Evolutionary conservation across 2,113 vertebrate genomes (phyloP), one percentile per base, ranked within the genome.

Genomic region (Benitochromis conjunctus): DNA sequence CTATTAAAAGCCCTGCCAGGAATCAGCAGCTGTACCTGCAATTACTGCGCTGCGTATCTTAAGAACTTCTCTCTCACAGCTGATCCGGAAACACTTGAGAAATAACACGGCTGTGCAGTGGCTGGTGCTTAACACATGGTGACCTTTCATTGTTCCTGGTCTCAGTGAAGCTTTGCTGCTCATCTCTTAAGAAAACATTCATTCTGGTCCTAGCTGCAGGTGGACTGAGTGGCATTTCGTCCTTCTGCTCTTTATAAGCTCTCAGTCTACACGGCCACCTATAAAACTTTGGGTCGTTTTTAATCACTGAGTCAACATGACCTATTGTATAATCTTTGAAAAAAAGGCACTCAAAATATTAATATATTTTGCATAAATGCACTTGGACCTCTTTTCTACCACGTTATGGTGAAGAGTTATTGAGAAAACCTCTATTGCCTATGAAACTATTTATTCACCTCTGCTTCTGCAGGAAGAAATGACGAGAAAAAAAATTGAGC

Each of bases 81-180:
- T 81, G 86, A 86, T 83, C 38, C 8, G 8, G 80, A 92, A 88
- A 74, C 77, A 80, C 83, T 88, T 80, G 36, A 74, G 58, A 60
- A 26, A 41, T 43, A 78, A 55, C 58, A 80, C 53, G 84, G 64
- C 18, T 8, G 56, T 29, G 57, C 82, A 80, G 69, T 83, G 79
- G 31, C 56, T 84, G 60, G 55, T 79, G 24, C 66, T 92, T 82
- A 82, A 90, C 86, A 84, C 66, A 69, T n/a, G 3, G 6, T 80
- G 64, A 89, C 79, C 74, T 94, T 51, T 69, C 16, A 89, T 80
- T 91, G 82, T 93, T 78, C n/a, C 78, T 74, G 34, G 46, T 31
- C 78, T 87, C 58, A 54, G 43, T 12, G 5, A 34, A 84, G 76
- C 60, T 81, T 79, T 60, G 53, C 21, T 89, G 29, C 77, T 78